phyloP scores from a whole-genome alignment of 2,113 vertebrate genomes.

The Lutjanus erythropterus region DNA sequence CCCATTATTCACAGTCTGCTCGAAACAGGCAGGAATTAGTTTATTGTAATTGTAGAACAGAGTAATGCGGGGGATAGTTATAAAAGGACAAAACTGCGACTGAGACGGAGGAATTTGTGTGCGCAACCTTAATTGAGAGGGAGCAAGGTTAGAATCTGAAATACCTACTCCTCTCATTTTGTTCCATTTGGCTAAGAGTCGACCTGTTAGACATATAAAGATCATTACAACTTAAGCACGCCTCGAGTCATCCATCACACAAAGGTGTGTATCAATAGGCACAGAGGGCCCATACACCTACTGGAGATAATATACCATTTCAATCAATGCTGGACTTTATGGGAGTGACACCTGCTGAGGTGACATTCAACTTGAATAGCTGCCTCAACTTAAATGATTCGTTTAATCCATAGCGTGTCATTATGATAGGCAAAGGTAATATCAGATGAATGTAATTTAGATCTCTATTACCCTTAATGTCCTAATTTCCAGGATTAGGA shows the following conservation, averaged over 20 bases:
- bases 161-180: constrained; percentile 26
- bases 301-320: constrained; percentile 63
- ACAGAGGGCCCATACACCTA: constrained; percentile 34
- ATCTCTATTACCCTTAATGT: constrained; percentile 74
- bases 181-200: constrained; percentile 22
- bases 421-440: constrained; percentile 77
- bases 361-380: constrained; percentile 76
- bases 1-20: constrained; percentile 84
- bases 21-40: constrained; percentile 80
- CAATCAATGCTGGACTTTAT: constrained; percentile 62
- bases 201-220: constrained; percentile 12
- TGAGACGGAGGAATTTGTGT: constrained; percentile 56
- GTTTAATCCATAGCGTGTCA: constrained; percentile 73
- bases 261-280: constrained; percentile 25
- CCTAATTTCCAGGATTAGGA: constrained; percentile 70
- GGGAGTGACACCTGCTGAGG: constrained; percentile 69
- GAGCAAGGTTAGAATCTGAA: constrained; percentile 40
- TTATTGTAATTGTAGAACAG: constrained; percentile 75
- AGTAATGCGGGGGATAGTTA: constrained; percentile 52
- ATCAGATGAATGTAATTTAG: constrained; percentile 74
- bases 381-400: constrained; percentile 67
- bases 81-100: constrained; percentile 41
- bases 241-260: constrained; percentile 30
- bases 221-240: constrained; percentile 43
- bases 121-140: constrained; percentile 61